These are phyloP conservation scores for Sisyra terminalis DNA, from an alignment of 2,888 invertebrate genomes.

Conservation along the genomic window DNA sequence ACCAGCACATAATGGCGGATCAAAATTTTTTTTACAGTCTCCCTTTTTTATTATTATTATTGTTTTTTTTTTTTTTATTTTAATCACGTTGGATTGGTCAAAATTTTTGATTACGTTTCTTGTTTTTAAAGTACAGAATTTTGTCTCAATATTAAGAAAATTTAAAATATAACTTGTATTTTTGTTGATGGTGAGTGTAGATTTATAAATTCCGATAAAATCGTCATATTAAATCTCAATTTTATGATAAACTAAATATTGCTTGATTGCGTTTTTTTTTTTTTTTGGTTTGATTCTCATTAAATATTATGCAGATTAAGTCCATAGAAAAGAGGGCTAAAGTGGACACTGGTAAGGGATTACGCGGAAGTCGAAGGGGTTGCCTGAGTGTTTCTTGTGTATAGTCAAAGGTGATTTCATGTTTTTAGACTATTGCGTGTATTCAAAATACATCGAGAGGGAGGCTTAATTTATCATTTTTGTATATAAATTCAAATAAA, in stretches of 20 bases:
- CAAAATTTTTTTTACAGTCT: constrained; percentile 2
- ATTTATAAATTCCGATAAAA: constrained; percentile 1
- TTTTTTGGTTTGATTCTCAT: constrained; percentile 1
- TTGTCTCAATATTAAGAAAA: background rate
- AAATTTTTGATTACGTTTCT: background rate
- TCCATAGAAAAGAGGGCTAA: background rate
- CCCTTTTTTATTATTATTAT: constrained; percentile 1
- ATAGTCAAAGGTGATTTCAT: too few species aligned
- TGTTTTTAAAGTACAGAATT: constrained; percentile 1
- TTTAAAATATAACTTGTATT: background rate
- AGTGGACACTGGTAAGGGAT: constrained; percentile 1
- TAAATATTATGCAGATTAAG: background rate
- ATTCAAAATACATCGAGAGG: too few species aligned
- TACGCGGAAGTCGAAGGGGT: too few species aligned
- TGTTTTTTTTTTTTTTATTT: background rate
- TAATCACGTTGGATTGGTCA: background rate
- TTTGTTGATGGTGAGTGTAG: background rate
- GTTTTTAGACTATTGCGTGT: too few species aligned
- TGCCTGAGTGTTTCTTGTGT: too few species aligned
- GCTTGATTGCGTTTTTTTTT: background rate
- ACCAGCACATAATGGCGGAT: constrained; percentile 8
- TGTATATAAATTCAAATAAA: constrained; percentile 1
- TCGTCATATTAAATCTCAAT: constrained; percentile 1
- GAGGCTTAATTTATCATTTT: background rate
- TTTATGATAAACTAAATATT: background rate